Evolutionary conservation across 2,113 vertebrate species (phyloP).

Genomic region (Colinus virginianus): DNA sequence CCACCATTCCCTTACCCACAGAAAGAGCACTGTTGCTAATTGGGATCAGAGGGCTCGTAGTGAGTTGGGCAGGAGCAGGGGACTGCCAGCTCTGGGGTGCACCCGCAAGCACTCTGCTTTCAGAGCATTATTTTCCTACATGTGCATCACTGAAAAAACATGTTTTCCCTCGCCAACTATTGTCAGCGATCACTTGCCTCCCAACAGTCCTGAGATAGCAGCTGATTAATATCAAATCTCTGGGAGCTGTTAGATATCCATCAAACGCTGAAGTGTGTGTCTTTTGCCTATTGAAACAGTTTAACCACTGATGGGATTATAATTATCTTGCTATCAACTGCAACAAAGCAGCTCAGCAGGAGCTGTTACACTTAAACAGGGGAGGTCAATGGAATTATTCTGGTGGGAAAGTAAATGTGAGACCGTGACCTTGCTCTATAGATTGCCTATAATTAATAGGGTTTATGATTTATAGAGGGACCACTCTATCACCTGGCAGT

Average conservation of each 20-base stretch:
- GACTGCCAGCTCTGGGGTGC: background rate
- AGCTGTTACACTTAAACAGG: background rate
- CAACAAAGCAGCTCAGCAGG: conserved; percentile 59
- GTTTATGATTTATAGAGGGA: background rate
- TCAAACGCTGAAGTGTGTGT: conserved; percentile 24
- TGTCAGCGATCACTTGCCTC: background rate
- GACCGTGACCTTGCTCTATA: background rate
- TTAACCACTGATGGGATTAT: conserved; percentile 57
- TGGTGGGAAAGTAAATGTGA: background rate
- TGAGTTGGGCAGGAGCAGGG: background rate
- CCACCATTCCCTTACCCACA: background rate
- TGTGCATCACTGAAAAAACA: background rate
- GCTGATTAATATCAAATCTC: conserved; percentile 12
- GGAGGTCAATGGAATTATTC: conserved; percentile 40
- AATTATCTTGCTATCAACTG: conserved; percentile 61
- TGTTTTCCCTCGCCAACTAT: background rate
- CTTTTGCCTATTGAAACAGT: conserved; percentile 40
- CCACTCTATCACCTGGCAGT: background rate
- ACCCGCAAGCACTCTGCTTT: fast-evolving
- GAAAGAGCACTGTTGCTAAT: fast-evolving
- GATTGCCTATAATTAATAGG: background rate
- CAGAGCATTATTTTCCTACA: background rate
- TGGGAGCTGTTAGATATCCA: background rate
- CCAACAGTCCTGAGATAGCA: background rate
- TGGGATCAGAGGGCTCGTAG: fast-evolving